Base-by-base conservation (phyloP, 2,888 invertebrate genomes). In the Chrysolina americana region DNA sequence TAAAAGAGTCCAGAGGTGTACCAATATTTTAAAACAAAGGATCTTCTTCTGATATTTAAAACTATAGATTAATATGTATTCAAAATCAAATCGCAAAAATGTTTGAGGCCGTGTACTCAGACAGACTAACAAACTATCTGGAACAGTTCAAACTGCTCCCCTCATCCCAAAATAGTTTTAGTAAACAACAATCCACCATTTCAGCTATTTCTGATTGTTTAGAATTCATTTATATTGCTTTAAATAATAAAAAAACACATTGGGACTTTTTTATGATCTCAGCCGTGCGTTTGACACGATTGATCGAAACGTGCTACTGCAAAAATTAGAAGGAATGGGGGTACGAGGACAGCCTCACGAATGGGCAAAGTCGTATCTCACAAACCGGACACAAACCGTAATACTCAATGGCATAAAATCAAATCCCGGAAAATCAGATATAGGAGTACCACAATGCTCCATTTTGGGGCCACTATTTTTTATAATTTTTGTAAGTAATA, bases 201-300 rank as follows among this genome's bases (percentile, higher is more conserved):
- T 17, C 63, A 13, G 63, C 63, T 19, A 41, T 63, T 63, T 36
- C 41, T 17, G 63, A 41, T 6, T 63, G 63, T 41, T 63, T 36
- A 41, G 63, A 63, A 41, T 63, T 41, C 41, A 36, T 63, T 63
- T 63, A 63, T 63, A 41, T 10, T 9, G 63, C 63, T 41, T 21
- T 50, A 6, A 68, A 68, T 50, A 56, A 48, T 23, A 65, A 62
- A 73, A 65, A 65, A 70, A 41, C 44, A 41, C 47, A 23, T 47
- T 68, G 44, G 36, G 63, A 68, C 50, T 59, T 41, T 71, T 71
- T 36, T n/a, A n/a, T n/a, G n/a, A n/a, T n/a, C n/a, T n/a, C n/a
- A n/a, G n/a, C n/a, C n/a, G n/a, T n/a, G n/a, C 63, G 11, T 63
- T 63, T 13, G 63, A 63, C 63, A 48, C 59, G 21, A 17, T 59